Conservation (phyloP, 2,797 vertebrate species). For the Taeniopygia guttata region DNA sequence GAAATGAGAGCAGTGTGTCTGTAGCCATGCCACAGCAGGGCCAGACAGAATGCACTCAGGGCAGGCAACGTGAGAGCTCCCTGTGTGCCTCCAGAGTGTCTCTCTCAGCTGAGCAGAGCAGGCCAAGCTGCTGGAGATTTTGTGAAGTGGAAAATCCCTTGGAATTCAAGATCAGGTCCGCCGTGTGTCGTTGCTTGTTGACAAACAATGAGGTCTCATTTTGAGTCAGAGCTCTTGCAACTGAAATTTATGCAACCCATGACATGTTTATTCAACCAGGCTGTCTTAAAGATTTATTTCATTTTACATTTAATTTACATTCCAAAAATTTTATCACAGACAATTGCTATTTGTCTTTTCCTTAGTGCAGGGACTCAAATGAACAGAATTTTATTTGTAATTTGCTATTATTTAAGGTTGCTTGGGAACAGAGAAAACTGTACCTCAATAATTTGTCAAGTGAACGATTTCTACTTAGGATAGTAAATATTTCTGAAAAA, state of each 20-base stretch:
- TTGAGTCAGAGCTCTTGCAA: background rate
- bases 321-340: background rate
- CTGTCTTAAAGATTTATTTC: background rate
- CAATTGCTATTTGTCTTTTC: background rate
- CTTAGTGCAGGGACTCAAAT: background rate
- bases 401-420: background rate
- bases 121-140: background rate
- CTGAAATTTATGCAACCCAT: background rate
- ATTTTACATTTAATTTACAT: background rate
- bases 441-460: background rate
- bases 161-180: background rate
- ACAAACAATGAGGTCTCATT: background rate
- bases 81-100: rapidly evolving
- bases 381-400: background rate
- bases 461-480: background rate
- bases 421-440: background rate
- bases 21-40: background rate
- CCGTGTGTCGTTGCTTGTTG: background rate
- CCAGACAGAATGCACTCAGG: rapidly evolving
- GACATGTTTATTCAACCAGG: background rate
- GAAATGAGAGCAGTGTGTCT: background rate
- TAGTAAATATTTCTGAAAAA: background rate
- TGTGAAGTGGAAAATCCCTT: background rate
- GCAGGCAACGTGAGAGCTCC: background rate
- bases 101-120: background rate